Evolutionary conservation across 2,113 vertebrate genomes (phyloP).

Genomic region (Prolemur simus): DNA sequence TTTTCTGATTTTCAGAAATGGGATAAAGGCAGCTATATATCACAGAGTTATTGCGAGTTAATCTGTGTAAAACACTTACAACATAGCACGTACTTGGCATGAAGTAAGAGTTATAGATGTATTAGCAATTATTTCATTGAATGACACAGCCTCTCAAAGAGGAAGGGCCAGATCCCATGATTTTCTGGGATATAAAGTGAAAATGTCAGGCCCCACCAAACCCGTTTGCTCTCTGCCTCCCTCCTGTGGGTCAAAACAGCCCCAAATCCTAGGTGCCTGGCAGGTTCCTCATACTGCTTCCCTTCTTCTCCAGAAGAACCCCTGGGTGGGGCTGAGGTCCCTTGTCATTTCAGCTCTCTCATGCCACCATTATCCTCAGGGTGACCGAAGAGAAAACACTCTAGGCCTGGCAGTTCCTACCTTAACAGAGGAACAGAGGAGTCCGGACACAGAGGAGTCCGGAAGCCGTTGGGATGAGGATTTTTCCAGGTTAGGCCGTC

Average conservation of each 20-base stretch:
- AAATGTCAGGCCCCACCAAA: background rate
- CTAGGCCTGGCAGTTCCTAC: too few relatives aligned
- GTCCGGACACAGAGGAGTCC: background rate
- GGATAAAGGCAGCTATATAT: background rate
- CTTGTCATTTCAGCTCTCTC: background rate
- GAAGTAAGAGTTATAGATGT: background rate
- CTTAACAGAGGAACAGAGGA: too few relatives aligned
- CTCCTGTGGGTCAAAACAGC: background rate
- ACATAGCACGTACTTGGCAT: background rate
- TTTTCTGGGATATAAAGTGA: background rate
- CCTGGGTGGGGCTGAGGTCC: background rate
- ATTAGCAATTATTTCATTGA: background rate
- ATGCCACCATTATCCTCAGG: background rate
- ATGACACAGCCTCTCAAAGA: background rate
- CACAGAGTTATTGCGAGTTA: background rate
- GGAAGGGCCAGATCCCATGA: background rate
- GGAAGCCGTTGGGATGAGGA: background rate
- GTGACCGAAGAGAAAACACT: background rate
- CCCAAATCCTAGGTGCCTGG: background rate
- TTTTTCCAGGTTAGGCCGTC: background rate
- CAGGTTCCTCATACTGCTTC: background rate
- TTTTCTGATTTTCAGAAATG: background rate
- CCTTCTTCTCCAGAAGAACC: background rate
- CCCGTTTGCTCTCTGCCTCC: background rate
- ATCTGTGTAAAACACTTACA: background rate